These are phyloP conservation scores for Brachirus orientalis DNA, from an alignment of 2,113 vertebrate species.

Conservation along the genomic window DNA sequence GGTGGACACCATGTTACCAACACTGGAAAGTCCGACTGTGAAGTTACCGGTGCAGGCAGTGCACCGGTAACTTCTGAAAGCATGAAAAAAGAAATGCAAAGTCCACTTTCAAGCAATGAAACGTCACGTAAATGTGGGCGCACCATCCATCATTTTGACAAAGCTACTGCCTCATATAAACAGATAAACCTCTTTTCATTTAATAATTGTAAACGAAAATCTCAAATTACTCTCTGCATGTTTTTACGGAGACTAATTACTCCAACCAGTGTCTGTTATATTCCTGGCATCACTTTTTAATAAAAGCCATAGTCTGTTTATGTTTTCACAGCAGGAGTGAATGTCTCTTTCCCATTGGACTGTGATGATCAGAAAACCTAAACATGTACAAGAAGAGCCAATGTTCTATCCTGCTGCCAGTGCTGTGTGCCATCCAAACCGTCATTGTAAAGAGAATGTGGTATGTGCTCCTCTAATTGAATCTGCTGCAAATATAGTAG, in stretches of 20 bases:
- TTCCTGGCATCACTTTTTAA: neutral
- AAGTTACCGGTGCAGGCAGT: too few species aligned
- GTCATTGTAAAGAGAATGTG: conserved; percentile 40
- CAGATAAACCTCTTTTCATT: too few species aligned
- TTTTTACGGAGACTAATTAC: neutral
- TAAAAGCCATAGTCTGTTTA: conserved; percentile 6
- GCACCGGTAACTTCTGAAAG: too few species aligned
- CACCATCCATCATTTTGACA: too few species aligned
- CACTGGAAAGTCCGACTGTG: too few species aligned
- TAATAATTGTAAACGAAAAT: too few species aligned
- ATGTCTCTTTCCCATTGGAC: conserved; percentile 1
- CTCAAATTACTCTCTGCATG: too few species aligned
- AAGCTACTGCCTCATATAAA: too few species aligned
- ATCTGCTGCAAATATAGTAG: conserved; percentile 59
- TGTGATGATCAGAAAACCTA: conserved; percentile 39
- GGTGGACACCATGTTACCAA: too few species aligned
- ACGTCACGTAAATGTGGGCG: too few species aligned
- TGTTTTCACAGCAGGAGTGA: neutral
- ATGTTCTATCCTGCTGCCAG: conserved; percentile 19
- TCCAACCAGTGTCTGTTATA: neutral
- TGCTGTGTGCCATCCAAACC: conserved; percentile 2
- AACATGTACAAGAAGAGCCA: conserved; percentile 21
- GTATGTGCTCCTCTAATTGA: conserved; percentile 59
- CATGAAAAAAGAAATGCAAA: too few species aligned
- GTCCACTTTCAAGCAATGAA: too few species aligned